Base-by-base conservation (phyloP, 2,888 invertebrate genomes). In the Salpingus planirostris region DNA sequence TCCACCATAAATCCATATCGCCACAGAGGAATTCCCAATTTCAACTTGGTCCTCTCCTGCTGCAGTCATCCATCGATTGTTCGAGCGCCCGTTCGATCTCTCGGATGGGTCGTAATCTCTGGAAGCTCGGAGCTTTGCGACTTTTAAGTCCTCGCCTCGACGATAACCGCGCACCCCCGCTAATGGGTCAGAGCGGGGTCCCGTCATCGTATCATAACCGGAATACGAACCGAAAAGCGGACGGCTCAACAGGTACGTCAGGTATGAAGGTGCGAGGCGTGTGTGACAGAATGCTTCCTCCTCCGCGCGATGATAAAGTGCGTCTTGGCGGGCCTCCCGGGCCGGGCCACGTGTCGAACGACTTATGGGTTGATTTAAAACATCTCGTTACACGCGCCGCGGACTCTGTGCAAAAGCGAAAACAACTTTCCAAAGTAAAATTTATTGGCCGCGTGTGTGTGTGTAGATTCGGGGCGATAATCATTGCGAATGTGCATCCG, bases 291-390 rank as follows among this genome's bases (percentile, higher is more conserved):
- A 45, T 41, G 46, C 37, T 40, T 47, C 46, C 46, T 40, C n/a
- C n/a, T 47, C 43, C 43, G 42, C 31, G 31, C 33, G 36, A 50
- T 49, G 50, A 49, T 46, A 46, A 47, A 50, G 40, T 43, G 43
- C 46, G 40, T 40, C 40, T 33, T 32, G n/a, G n/a, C n/a, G n/a
- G n/a, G n/a, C 26, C 33, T 35, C 37, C 44, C 42, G 40, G 39
- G n/a, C n/a, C n/a, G 38, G 40, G 44, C 38, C 42, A 45, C 46
- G 42, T 49, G 46, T 49, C 47, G 46, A 49, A 45, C 42, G 47
- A 50, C 42, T 50, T 49, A 46, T 52, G 52, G 53, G 51, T 55
- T 51, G 49, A 55, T 53, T 50, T 45, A 43, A 42, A 44, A 46
- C 44, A 44, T 47, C 50, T 46, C 33, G 42, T 49, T 47, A 46